A percentile compares a stretch with the other conserved stretches of the same genome.
Evolutionary conservation across 2,113 vertebrate genomes (phyloP).

Genomic region (Haemorhous mexicanus): DNA sequence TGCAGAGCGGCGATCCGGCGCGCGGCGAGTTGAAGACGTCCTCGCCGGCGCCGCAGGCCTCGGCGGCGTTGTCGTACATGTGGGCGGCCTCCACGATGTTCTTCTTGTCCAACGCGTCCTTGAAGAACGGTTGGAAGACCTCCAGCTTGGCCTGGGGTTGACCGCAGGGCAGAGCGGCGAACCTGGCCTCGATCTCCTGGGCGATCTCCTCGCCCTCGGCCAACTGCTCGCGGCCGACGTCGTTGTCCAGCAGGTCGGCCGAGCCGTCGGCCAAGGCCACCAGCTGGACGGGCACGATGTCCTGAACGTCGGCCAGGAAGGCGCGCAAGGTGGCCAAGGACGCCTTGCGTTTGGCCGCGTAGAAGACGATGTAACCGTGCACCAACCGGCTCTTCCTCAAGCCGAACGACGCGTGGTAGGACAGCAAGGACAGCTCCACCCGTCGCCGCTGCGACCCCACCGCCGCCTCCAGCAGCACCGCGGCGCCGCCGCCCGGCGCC

Average conservation of each 20-base stretch:
- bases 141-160: constrained; percentile 88
- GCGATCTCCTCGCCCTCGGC: constrained; percentile 91
- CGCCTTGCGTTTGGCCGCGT: constrained; percentile 87
- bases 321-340: constrained; percentile 92
- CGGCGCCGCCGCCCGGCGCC: constrained; percentile 65
- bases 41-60: constrained; percentile 86
- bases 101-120: constrained; percentile 89
- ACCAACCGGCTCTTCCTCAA: constrained; percentile 87
- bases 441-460: constrained; percentile 83
- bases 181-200: constrained; percentile 88
- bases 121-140: constrained; percentile 87
- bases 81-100: constrained; percentile 90
- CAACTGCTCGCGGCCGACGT: constrained; percentile 85
- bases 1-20: constrained; percentile 87
- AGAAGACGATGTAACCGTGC: constrained; percentile 92
- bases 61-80: constrained; percentile 92
- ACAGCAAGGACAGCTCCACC: constrained; percentile 86
- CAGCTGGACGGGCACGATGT: constrained; percentile 92
- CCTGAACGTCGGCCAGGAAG: constrained; percentile 95
- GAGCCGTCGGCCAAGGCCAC: constrained; percentile 85
- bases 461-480: constrained; percentile 83
- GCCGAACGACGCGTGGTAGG: constrained; percentile 92
- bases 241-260: constrained; percentile 80
- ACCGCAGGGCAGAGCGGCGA: constrained; percentile 80
- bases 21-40: constrained; percentile 87